These are phyloP conservation scores for Emys orbicularis DNA, from an alignment of 2,797 vertebrate genomes.

Conservation along the genomic window DNA sequence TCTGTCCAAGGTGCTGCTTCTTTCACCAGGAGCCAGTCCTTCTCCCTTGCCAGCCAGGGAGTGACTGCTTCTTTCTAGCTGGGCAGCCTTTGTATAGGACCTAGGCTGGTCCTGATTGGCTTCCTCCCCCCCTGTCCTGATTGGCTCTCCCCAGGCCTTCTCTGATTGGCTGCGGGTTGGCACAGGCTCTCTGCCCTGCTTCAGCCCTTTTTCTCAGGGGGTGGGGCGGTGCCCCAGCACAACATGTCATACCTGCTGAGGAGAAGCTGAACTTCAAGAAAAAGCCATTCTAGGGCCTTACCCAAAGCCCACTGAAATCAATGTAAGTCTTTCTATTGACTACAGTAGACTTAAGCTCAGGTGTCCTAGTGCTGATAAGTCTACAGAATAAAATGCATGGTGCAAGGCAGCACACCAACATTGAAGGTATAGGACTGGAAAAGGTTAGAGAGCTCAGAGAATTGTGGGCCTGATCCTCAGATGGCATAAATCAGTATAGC, in stretches of 20 bases:
- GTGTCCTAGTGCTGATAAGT: neutral
- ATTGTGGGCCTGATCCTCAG: neutral
- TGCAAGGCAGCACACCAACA: neutral
- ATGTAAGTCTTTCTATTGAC: accelerated
- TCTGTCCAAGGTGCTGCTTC: no score
- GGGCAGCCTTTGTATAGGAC: no score
- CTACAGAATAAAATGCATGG: neutral
- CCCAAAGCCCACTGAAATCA: neutral
- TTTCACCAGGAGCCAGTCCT: no score
- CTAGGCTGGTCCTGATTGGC: no score
- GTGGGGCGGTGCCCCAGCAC: neutral
- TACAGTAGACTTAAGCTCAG: neutral
- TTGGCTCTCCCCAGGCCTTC: no score
- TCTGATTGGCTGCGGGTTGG: no score
- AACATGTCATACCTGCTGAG: neutral
- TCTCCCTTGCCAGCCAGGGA: no score
- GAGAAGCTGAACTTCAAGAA: neutral
- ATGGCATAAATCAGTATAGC: neutral
- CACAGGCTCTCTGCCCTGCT: no score
- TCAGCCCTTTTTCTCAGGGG: no score
- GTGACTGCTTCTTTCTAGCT: no score
- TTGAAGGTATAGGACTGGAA: neutral
- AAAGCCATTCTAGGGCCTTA: neutral
- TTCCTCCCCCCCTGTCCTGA: no score
- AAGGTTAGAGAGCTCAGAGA: neutral